Conservation (phyloP, 2,113 vertebrate genomes). For the Sander lucioperca region DNA sequence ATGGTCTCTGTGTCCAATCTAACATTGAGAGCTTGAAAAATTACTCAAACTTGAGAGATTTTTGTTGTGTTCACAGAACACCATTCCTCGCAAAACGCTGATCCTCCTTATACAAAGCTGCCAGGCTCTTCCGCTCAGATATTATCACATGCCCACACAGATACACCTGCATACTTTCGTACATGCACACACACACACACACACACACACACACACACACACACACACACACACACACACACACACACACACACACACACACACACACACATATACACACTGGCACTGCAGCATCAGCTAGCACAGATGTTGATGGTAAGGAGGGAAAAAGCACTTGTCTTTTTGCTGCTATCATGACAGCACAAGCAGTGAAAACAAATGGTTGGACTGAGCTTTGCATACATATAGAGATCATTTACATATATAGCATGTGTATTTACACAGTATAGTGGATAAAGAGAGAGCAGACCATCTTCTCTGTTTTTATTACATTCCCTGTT, state of each 20-base stretch:
- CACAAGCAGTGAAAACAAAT: conserved; percentile 50
- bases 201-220: neutral
- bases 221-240: neutral
- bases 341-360: conserved; percentile 24
- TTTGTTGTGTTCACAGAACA: neutral
- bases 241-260: neutral
- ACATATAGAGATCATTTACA: conserved; percentile 58
- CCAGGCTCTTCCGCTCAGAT: neutral
- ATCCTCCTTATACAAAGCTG: conserved; percentile 1
- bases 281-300: conserved; percentile 6
- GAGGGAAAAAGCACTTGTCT: neutral
- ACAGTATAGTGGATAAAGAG: neutral
- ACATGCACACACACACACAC: neutral
- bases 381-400: conserved; percentile 31
- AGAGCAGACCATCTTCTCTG: neutral
- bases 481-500: conserved; percentile 34
- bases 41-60: neutral
- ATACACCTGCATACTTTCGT: no score
- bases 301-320: conserved; percentile 19
- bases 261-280: neutral
- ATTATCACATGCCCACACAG: no score
- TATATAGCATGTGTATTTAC: conserved; percentile 43
- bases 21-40: conserved; percentile 8
- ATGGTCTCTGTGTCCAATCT: neutral
- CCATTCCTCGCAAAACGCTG: neutral